Base-by-base conservation (phyloP, 2,797 vertebrate genomes). In the Spatula versicolor region DNA sequence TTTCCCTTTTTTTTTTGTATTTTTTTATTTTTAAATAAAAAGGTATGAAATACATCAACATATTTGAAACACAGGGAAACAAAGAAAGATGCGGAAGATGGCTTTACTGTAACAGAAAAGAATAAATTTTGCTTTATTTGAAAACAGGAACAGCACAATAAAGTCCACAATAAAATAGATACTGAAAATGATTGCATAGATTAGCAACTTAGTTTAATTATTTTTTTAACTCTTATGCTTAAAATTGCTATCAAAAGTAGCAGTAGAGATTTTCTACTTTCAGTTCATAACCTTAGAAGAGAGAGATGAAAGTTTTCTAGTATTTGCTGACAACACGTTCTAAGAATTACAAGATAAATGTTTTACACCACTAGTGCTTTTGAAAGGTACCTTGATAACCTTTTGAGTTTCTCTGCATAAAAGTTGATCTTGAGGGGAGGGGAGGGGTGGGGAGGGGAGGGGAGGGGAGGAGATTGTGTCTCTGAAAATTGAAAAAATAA, bases 381-480 rank as follows among this genome's bases (percentile, higher is more conserved):
- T 50, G 9, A 7, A 6, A 64, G 0, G 9, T 54, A 58, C 8
- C 9, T 78, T 58, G 48, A 63, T 22, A 71, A 63, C 25, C 4
- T 68, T 81, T 82, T 1, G 1, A 58, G 11, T 2, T 83, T 94
- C 83, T 69, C 83, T 69, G 20, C 30, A 31, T 39, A 74, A 75
- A 80, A 68, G 3, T 33, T 72, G 19, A 54, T 43, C 17, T 19
- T 9, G 43, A 43, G 17, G 43, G 43, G 43, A 41, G 15, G 7
- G 15, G 15, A 41, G 7, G 15, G 16, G 15, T 17, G 8, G 41
- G 7, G 17, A 43, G 17, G 8, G 4, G 41, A 43, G 16, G 41
- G 4, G 16, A 43, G 43, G 43, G 4, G 41, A 43, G 41, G 43
- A 43, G 0, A 45, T 50, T 8, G n/a, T 41, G 16, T 0, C 9